Conservation (phyloP, 2,888 invertebrate genomes). For the Prenolepis imparis region DNA sequence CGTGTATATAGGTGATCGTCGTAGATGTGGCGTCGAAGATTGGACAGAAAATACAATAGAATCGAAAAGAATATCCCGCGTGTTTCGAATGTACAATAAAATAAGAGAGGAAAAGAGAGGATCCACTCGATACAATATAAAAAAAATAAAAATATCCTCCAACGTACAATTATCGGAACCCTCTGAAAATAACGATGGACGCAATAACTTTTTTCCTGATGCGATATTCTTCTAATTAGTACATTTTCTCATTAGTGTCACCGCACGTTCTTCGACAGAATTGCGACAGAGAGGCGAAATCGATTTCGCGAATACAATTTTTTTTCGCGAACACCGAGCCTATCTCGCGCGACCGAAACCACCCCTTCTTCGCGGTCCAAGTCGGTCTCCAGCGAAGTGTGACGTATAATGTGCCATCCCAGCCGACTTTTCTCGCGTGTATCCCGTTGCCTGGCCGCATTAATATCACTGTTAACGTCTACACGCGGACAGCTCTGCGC, state of each 20-base stretch:
- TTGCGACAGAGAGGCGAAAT: not conserved
- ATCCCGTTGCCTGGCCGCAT: constrained; percentile 60
- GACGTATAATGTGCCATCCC: constrained; percentile 47
- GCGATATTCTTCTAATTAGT: constrained; percentile 12
- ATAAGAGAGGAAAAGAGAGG: not conserved
- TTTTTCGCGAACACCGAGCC: not conserved
- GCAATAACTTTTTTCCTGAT: constrained; percentile 8
- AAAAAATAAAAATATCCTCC: not conserved
- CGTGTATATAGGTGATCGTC: not conserved
- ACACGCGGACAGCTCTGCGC: constrained; percentile 59
- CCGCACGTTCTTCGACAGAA: not conserved
- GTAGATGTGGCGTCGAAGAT: not conserved
- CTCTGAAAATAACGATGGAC: constrained; percentile 1
- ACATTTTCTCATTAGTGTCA: not conserved
- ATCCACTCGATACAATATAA: not conserved
- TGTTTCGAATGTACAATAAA: not conserved
- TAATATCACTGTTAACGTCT: constrained; percentile 73
- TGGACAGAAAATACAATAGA: not conserved
- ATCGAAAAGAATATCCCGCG: not conserved
- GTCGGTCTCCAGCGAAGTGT: constrained; percentile 31
- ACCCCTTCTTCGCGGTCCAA: constrained; percentile 46
- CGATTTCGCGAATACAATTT: constrained; percentile 12
- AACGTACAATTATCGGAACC: not conserved
- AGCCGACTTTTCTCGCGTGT: constrained; percentile 47
- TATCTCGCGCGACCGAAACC: not conserved